Evolutionary conservation across 2,113 vertebrate genomes (phyloP), one percentile per base, ranked within the genome.

Genomic region (Otocyon megalotis): DNA sequence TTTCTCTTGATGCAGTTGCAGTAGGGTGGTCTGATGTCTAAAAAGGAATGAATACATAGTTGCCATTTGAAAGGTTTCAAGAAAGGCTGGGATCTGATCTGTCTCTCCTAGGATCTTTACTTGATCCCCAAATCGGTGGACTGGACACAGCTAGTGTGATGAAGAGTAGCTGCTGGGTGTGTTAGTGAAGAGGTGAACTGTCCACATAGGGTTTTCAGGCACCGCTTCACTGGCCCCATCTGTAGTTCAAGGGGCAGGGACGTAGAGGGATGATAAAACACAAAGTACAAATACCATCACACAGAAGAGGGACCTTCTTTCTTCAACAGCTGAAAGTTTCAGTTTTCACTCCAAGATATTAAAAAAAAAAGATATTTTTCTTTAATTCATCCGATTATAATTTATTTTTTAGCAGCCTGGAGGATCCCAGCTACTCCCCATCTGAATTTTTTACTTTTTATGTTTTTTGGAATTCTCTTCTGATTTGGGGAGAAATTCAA

Each of bases 371-470:
- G 17, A 72, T 72, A 6, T 32, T 62, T 67, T 62, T 72, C 9
- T 82, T 35, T 83, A 90, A 83, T 58, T 96, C 19, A n/a, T 30
- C 69, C 87, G 8, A 35, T 95, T 85, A 11, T 86, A 58, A 54
- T 80, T 67, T 58, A 83, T 80, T 85, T 53, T 56, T 86, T 82
- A 87, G 37, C 30, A 72, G 67, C 32, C 35, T 35, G 11, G 85
- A 65, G 6, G 17, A 63, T 48, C 15, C 43, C 56, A 22, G 14
- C 16, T 13, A 13, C 74, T 76, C 56, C 13, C 20, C 2, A 32
- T 30, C 30, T 76, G 65, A 60, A 24, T 32, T 53, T 79, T 79
- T 79, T 16, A 43, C 26, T 76, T 74, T 65, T 8, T 67, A 56
- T 6, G 20, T 62, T n/a, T 71, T 63, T 54, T 20, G 7, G 35